A percentile compares a stretch with the other conserved stretches of the same genome.
Evolutionary conservation across 2,113 vertebrate species (phyloP).

Genomic region (Agelaius phoeniceus): DNA sequence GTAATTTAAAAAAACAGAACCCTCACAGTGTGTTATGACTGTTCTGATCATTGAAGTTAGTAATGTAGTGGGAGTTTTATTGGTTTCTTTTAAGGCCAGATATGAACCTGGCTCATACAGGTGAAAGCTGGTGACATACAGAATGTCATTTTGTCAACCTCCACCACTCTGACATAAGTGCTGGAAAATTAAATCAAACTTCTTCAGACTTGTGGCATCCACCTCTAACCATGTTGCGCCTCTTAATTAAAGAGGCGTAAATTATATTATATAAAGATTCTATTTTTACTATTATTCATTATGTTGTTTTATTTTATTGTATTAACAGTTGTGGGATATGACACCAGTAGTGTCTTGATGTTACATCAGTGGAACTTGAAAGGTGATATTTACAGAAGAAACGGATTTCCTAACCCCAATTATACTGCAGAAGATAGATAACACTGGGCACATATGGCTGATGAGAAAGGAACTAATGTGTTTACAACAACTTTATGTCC

Average conservation of each 20-base stretch:
- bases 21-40: neutral
- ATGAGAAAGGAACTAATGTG: constrained; percentile 5
- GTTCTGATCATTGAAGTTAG: neutral
- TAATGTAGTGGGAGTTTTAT: neutral
- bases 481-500: neutral
- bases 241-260: neutral
- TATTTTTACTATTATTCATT: neutral
- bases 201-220: neutral
- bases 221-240: neutral
- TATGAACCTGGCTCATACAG: neutral
- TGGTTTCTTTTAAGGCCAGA: neutral
- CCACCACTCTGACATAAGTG: neutral
- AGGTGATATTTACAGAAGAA: constrained; percentile 42
- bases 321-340: constrained; percentile 95
- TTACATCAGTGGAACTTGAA: neutral
- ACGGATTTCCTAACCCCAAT: constrained; percentile 4
- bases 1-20: neutral
- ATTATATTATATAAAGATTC: neutral
- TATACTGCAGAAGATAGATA: constrained; percentile 31
- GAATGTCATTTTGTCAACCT: neutral
- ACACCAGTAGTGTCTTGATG: constrained; percentile 94
- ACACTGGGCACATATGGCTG: neutral
- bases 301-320: neutral
- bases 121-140: neutral
- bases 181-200: neutral